These are phyloP conservation scores for Furnarius figulus DNA, from an alignment of 2,113 vertebrate genomes.

Conservation along the genomic window DNA sequence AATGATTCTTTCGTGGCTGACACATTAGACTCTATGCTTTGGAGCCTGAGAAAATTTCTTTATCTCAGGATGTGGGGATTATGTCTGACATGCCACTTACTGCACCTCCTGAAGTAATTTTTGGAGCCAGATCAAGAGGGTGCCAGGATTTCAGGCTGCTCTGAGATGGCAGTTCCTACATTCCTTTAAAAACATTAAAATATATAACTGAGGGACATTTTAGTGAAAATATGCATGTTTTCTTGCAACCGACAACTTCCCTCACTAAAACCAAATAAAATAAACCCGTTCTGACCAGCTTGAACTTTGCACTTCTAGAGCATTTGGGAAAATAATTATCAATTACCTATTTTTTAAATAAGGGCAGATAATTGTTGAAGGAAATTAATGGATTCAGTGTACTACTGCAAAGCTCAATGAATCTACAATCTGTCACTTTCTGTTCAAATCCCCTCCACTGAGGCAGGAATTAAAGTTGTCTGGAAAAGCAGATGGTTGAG, in stretches of 20 bases:
- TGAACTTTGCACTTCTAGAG: not conserved
- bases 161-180: not conserved
- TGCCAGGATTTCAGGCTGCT: not conserved
- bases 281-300: not conserved
- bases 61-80: not conserved
- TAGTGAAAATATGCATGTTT: not conserved
- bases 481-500: not conserved
- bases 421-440: not conserved
- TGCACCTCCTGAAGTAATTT: not conserved
- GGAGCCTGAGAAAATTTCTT: not conserved
- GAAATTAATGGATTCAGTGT: not conserved
- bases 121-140: not conserved
- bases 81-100: not conserved
- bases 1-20: not conserved
- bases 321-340: not conserved
- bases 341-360: not conserved
- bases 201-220: not conserved
- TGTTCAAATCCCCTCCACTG: not conserved
- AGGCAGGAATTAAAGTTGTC: not conserved
- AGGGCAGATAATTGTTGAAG: not conserved
- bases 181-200: not conserved
- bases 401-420: not conserved
- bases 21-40: not conserved
- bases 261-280: not conserved
- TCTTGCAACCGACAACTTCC: not conserved